Percentiles rank a stretch among this genome's conserved stretches.
Conservation (phyloP, 2,113 vertebrate species). For the Rhinolophus ferrumequinum region DNA sequence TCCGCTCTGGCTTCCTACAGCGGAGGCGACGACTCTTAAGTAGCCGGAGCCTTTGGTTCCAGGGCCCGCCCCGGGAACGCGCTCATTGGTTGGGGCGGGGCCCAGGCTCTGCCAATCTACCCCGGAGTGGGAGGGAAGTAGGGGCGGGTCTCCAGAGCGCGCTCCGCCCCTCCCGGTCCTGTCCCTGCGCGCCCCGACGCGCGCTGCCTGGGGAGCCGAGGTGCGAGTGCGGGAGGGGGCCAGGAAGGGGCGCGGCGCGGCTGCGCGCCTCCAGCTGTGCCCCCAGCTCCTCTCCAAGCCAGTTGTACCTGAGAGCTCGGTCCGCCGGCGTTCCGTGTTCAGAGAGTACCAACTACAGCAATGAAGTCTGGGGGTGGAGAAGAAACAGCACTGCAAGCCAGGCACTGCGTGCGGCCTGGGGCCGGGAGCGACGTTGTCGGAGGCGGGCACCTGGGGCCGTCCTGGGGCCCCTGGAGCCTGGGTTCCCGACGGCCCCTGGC, state of each 20-base stretch:
- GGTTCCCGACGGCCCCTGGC: not conserved
- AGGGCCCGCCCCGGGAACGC: constrained; percentile 76
- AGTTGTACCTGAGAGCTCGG: not conserved
- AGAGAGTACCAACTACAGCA: not conserved
- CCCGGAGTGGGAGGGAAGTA: not conserved
- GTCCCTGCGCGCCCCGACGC: not conserved
- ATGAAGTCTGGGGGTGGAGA: not conserved
- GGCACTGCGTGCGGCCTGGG: not conserved
- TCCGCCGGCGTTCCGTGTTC: not conserved
- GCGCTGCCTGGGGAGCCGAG: not conserved
- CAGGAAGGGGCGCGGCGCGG: not conserved
- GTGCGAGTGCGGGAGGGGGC: not conserved
- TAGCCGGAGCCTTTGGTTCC: constrained; percentile 64
- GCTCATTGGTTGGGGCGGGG: constrained; percentile 76
- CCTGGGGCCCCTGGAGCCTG: not conserved
- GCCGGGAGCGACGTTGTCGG: not conserved
- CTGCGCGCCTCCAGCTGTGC: not conserved
- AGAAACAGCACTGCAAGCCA: not conserved
- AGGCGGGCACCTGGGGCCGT: not conserved
- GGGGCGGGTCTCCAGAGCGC: not conserved
- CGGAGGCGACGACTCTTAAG: constrained; percentile 77
- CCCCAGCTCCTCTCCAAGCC: rapidly evolving
- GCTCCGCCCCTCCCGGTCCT: not conserved
- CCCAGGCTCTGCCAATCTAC: constrained; percentile 13
- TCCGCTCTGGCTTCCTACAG: constrained; percentile 16